Percentiles rank a stretch among this genome's conserved stretches.
These are phyloP conservation scores for Solenopsis invicta DNA, from an alignment of 1,140 invertebrate genomes.

Conservation along the genomic window DNA sequence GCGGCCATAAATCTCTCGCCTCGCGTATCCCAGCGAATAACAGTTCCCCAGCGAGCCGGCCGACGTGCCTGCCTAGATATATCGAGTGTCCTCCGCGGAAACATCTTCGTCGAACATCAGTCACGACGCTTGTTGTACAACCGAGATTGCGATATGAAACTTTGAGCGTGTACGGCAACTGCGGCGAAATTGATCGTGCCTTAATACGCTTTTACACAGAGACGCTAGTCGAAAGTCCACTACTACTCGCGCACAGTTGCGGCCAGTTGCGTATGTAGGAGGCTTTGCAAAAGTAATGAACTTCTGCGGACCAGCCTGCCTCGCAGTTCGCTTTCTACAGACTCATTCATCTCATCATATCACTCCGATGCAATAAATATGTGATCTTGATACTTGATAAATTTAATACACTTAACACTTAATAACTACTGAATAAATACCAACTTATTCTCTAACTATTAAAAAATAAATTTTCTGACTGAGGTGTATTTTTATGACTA, in stretches of 20 bases:
- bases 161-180: conserved; percentile 47
- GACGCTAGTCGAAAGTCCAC: conserved; percentile 25
- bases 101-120: conserved; percentile 68
- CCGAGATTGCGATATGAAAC: conserved; percentile 63
- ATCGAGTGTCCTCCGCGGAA: conserved; percentile 63
- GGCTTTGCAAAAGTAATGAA: conserved; percentile 29
- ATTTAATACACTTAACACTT: too few relatives aligned
- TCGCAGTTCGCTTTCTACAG: neutral
- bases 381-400: too few relatives aligned
- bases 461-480: neutral
- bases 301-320: neutral
- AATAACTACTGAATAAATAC: neutral
- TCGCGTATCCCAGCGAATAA: conserved; percentile 41
- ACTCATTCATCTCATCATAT: conserved; percentile 2
- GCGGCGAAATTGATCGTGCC: conserved; percentile 17
- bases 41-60: conserved; percentile 51
- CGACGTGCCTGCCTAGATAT: conserved; percentile 38
- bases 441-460: neutral
- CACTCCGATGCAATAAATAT: neutral
- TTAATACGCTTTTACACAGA: conserved; percentile 33
- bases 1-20: conserved; percentile 63
- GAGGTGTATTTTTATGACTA: neutral
- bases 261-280: neutral
- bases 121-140: conserved; percentile 54
- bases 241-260: neutral